Evolutionary conservation across 2,888 invertebrate genomes (phyloP).

Genomic region (Lithosia quadra): DNA sequence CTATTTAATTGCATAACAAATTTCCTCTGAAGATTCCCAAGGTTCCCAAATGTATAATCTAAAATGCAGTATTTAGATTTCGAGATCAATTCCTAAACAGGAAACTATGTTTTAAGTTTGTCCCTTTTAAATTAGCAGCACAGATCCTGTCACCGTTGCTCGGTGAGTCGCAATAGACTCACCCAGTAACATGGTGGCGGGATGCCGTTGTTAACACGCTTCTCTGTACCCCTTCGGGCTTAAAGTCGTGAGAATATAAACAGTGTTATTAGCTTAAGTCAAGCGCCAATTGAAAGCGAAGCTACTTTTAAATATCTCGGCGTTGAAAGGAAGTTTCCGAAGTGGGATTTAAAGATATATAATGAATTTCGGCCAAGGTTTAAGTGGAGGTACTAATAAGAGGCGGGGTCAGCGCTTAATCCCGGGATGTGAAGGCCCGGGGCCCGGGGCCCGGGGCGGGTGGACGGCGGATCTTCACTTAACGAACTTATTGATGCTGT

Average conservation of each 20-base stretch:
- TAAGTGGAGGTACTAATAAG: conserved; percentile 40
- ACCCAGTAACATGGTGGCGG: no score
- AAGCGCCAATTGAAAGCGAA: not conserved
- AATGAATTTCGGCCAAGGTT: conserved; percentile 35
- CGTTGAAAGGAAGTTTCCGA: conserved; percentile 17
- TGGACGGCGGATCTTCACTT: conserved; percentile 14
- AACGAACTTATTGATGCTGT: conserved; percentile 36
- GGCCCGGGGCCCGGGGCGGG: conserved; percentile 8
- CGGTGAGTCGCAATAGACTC: no score
- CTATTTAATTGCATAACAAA: no score
- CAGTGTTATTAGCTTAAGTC: not conserved
- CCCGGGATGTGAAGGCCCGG: conserved; percentile 32
- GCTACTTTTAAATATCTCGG: not conserved
- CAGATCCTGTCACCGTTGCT: not conserved
- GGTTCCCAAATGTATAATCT: not conserved
- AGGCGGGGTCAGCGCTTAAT: conserved; percentile 37
- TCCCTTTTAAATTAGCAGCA: not conserved
- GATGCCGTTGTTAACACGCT: no score
- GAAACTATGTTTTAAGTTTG: not conserved
- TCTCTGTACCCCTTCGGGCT: not conserved
- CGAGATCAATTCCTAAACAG: not conserved
- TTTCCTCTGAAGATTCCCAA: not conserved
- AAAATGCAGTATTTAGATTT: not conserved
- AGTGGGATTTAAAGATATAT: conserved; percentile 26
- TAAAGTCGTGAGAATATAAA: not conserved